A percentile compares a stretch with the other conserved stretches of the same genome.
phyloP scores from a whole-genome alignment of 2,797 vertebrate genomes.

The Sitta carolinensis region DNA sequence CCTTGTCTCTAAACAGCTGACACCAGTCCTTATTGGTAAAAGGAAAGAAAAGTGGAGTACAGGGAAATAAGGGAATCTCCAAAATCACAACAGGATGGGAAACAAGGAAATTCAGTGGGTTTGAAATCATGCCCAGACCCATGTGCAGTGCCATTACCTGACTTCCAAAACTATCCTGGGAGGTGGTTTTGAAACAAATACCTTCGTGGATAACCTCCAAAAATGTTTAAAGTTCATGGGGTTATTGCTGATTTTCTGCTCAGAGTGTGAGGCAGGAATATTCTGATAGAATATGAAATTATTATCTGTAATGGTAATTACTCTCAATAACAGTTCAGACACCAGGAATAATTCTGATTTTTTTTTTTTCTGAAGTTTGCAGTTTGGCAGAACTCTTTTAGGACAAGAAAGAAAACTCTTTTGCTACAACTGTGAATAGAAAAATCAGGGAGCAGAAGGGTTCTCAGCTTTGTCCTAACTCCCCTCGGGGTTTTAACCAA shows the following conservation, averaged over 20 bases:
- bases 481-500: background rate
- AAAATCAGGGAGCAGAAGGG: background rate
- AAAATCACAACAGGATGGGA: background rate
- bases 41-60: fast-evolving
- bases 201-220: background rate
- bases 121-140: background rate
- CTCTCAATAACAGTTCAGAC: background rate
- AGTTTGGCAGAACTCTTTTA: background rate
- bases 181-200: background rate
- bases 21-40: background rate
- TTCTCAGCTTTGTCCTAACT: background rate
- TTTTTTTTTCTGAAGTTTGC: background rate
- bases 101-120: background rate
- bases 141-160: background rate
- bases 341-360: background rate
- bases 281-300: background rate
- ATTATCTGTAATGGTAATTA: background rate
- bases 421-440: background rate
- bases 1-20: background rate
- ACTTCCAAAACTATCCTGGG: background rate
- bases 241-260: background rate
- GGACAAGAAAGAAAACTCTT: background rate
- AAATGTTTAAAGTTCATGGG: background rate
- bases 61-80: background rate
- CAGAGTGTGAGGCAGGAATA: background rate